phyloP scores from a whole-genome alignment of 2,888 invertebrate genomes.

The Drosophila nigricruria region DNA sequence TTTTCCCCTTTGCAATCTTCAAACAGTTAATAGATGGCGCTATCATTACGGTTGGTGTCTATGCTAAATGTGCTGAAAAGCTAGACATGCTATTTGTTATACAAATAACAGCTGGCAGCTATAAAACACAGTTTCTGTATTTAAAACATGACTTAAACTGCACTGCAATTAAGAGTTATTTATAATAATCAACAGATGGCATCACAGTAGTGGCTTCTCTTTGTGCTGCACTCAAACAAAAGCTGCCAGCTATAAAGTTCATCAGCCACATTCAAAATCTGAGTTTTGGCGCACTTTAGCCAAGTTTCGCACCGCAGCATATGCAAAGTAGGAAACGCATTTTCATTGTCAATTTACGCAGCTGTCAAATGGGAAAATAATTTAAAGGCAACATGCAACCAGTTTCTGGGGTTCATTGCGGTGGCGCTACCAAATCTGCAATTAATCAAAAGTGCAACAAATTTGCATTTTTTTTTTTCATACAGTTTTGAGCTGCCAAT shows the following conservation, averaged over 20 bases:
- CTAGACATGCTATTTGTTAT: background rate
- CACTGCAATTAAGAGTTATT: background rate
- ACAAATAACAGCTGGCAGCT: background rate
- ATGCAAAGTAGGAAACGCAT: conserved; percentile 52
- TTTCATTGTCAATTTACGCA: conserved; percentile 34
- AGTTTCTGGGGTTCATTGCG: conserved; percentile 30
- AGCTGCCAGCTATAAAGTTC: conserved; percentile 23
- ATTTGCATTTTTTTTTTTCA: conserved; percentile 24
- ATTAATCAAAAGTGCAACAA: conserved; percentile 70
- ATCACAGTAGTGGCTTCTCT: background rate
- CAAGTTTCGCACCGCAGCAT: conserved; percentile 7
- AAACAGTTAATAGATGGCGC: background rate
- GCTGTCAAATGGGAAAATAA: conserved; percentile 21
- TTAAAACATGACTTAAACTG: background rate
- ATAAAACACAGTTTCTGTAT: background rate
- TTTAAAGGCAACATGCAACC: conserved; percentile 28
- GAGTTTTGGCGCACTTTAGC: background rate
- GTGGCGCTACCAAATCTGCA: conserved; percentile 47
- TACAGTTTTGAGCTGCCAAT: conserved; percentile 49
- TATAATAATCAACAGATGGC: conserved; percentile 11
- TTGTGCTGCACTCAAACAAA: background rate
- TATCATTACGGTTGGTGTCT: background rate
- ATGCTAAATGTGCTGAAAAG: background rate
- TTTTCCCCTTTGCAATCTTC: background rate
- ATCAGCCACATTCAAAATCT: background rate